These are phyloP conservation scores for Panthera tigris DNA, from an alignment of 2,113 vertebrate genomes.

Conservation along the genomic window DNA sequence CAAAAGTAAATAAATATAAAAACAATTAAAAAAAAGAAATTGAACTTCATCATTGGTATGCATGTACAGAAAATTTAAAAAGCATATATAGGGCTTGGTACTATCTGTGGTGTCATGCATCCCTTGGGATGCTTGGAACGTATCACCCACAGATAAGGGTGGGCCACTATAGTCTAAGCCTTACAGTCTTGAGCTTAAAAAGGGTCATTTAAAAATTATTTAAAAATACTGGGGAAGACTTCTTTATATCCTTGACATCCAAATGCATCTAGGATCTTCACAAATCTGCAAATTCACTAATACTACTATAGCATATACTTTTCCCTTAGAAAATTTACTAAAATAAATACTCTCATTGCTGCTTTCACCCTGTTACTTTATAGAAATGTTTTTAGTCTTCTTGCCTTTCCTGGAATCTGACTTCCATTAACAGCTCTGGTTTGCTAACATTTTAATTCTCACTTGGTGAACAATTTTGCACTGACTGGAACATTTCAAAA, in stretches of 20 bases:
- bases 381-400: neutral
- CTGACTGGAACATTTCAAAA: neutral
- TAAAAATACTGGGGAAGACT: neutral
- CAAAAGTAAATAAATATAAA: too few species aligned
- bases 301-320: neutral
- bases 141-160: neutral
- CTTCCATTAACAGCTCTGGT: neutral
- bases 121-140: neutral
- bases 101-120: neutral
- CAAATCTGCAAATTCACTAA: neutral
- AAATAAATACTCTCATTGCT: neutral
- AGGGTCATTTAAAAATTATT: neutral
- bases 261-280: neutral
- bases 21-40: neutral
- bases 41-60: neutral
- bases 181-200: neutral
- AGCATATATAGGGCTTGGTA: neutral
- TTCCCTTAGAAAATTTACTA: neutral
- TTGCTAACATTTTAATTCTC: slow-evolving; percentile 6
- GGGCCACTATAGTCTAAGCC: neutral
- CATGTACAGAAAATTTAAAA: neutral
- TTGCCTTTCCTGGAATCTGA: neutral
- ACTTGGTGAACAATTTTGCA: neutral
- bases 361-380: neutral
- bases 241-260: neutral